These are phyloP conservation scores for Telmatherina bonti DNA, from an alignment of 2,797 vertebrate genomes.

Conservation along the genomic window DNA sequence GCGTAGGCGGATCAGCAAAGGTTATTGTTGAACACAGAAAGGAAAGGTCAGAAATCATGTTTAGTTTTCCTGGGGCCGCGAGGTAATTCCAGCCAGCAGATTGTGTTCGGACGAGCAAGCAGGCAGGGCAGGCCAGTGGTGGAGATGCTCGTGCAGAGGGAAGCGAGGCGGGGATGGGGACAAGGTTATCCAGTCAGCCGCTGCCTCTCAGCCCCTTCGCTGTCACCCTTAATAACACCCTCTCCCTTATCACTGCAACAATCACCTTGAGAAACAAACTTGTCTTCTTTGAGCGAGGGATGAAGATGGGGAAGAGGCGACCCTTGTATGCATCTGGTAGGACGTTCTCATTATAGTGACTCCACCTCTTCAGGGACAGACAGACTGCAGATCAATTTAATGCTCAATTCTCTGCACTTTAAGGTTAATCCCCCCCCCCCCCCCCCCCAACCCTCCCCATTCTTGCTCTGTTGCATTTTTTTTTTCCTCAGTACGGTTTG, in stretches of 20 bases:
- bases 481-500: constrained; percentile 26
- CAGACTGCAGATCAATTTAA: constrained; percentile 70
- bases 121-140: constrained; percentile 72
- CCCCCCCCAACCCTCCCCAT: constrained; percentile 12
- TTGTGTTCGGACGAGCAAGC: constrained; percentile 80
- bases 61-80: constrained; percentile 84
- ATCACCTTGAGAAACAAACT: constrained; percentile 87
- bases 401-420: constrained; percentile 60
- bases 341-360: constrained; percentile 69
- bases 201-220: constrained; percentile 78
- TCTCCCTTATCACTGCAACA: constrained; percentile 85
- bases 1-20: constrained; percentile 79
- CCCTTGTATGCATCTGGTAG: constrained; percentile 57
- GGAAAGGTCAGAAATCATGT: constrained; percentile 89
- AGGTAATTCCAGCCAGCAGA: constrained; percentile 85
- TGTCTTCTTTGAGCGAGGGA: constrained; percentile 74
- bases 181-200: constrained; percentile 85
- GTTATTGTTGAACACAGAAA: constrained; percentile 86
- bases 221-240: constrained; percentile 85
- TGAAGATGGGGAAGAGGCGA: constrained; percentile 64
- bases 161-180: constrained; percentile 75
- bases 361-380: constrained; percentile 63
- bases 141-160: constrained; percentile 78
- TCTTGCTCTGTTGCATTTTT: not conserved
- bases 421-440: constrained; percentile 39